Base-by-base conservation (phyloP, 1,140 invertebrate species). In the Monochamus saltuarius region DNA sequence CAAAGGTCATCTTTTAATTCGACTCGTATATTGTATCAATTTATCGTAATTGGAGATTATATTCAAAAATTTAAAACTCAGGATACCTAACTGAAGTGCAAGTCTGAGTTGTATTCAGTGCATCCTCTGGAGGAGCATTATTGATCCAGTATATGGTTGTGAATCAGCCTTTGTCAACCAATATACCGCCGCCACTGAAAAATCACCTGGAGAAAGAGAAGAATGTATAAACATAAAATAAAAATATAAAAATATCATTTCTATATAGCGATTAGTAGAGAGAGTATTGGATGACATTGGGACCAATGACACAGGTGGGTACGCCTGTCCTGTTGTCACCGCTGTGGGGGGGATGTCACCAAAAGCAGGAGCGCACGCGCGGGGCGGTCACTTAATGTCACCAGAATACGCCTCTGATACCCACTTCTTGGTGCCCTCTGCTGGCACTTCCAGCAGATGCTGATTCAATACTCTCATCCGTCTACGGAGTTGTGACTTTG, bases 271-370 rank as follows among this genome's bases (percentile, higher is more conserved):
- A 40, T 19, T 60, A 29, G 61, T 60, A 56, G 57, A 59, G 38
- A 56, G 56, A 68, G 71, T 62, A 75, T 75, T 75, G 74, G 73
- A 67, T 72, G 64, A 66, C 70, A 68, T 72, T 50, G 59, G 68
- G 62, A 66, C 73, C 73, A 75, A 75, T 75, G 64, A 72, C 52
- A 73, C 74, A 76, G 74, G 74, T 76, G 73, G 72, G 68, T 73
- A 64, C 69, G 74, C 61, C 72, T 73, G 74, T 73, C 74, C 60
- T 65, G 67, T 68, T 74, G 71, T 73, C 72, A 72, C 71, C 70
- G 64, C 11, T 37, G 43, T 55, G 54, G 73, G 62, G 71, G 74
- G 73, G 74, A 75, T 75, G 74, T 75, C 74, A 75, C 72, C 71
- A 68, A 56, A 47, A 10, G 10, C 29, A n/a, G 51, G 37, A 49